These are phyloP conservation scores for Sprattus sprattus DNA, from an alignment of 2,113 vertebrate genomes.

Conservation along the genomic window DNA sequence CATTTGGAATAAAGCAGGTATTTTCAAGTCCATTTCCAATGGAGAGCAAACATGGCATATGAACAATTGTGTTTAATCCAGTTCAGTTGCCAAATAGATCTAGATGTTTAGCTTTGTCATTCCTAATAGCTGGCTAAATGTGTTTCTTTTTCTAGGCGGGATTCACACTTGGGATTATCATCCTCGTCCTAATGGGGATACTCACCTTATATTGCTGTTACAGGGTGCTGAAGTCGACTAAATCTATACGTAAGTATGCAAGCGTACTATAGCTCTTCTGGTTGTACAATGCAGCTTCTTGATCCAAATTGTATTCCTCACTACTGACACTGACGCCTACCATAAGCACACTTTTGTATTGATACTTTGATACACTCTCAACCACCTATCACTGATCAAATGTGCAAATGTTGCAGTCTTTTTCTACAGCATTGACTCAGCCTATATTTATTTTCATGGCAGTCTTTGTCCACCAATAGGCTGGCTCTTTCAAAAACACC, in stretches of 20 bases:
- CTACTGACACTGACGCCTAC: neutral
- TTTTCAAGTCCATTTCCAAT: neutral
- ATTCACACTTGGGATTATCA: constrained; percentile 86
- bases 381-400: neutral
- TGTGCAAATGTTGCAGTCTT: neutral
- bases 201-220: constrained; percentile 95
- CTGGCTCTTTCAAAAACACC: too few relatives aligned
- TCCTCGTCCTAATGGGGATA: constrained; percentile 82
- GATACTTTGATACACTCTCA: too few relatives aligned
- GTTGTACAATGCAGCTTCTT: neutral
- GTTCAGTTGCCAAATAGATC: neutral
- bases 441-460: neutral
- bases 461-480: neutral
- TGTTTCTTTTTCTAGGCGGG: constrained; percentile 78
- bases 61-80: neutral
- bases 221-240: constrained; percentile 86
- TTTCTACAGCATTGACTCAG: neutral
- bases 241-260: constrained; percentile 81
- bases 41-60: neutral
- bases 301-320: neutral
- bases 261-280: neutral
- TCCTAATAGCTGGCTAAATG: neutral
- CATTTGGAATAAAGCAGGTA: constrained; percentile 98
- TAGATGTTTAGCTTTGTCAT: neutral
- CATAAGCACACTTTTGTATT: neutral